A percentile compares a stretch with the other conserved stretches of the same genome.
Evolutionary conservation across 2,113 vertebrate species (phyloP).

Genomic region (Centrocercus urophasianus): DNA sequence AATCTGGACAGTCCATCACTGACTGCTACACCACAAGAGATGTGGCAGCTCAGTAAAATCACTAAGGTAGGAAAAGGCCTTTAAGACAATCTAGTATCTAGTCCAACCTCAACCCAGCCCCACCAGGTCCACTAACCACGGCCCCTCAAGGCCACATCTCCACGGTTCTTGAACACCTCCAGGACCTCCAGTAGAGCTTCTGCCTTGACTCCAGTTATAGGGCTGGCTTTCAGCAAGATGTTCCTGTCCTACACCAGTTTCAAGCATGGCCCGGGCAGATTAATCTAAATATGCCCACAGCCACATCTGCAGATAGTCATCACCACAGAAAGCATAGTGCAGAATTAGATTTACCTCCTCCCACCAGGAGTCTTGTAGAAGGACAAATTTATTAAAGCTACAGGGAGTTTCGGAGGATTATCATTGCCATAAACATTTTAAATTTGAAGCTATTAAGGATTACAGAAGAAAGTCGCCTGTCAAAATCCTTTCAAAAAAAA

Average conservation of each 20-base stretch:
- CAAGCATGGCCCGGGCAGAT: not conserved
- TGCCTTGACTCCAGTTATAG: not conserved
- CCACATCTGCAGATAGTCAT: not conserved
- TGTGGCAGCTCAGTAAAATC: accelerated
- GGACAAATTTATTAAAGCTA: constrained; percentile 43
- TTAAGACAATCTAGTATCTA: too few species aligned
- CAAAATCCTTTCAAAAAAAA: constrained; percentile 45
- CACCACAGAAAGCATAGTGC: not conserved
- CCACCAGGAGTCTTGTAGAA: not conserved
- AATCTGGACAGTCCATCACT: not conserved
- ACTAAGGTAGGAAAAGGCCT: too few species aligned
- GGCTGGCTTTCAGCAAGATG: not conserved
- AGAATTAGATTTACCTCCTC: not conserved
- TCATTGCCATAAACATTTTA: constrained; percentile 46
- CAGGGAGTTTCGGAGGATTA: constrained; percentile 43
- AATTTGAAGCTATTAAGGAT: constrained; percentile 32
- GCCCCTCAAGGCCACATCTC: too few species aligned
- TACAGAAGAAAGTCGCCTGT: not conserved
- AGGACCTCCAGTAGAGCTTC: not conserved
- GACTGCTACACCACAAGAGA: not conserved
- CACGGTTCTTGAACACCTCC: too few species aligned
- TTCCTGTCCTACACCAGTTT: not conserved
- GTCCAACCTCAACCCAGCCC: too few species aligned
- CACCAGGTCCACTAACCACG: too few species aligned
- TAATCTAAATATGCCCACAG: not conserved